Evolutionary conservation across 2,797 vertebrate species (phyloP), one percentile per base, ranked within the genome.

Genomic region (Siniperca obscura): DNA sequence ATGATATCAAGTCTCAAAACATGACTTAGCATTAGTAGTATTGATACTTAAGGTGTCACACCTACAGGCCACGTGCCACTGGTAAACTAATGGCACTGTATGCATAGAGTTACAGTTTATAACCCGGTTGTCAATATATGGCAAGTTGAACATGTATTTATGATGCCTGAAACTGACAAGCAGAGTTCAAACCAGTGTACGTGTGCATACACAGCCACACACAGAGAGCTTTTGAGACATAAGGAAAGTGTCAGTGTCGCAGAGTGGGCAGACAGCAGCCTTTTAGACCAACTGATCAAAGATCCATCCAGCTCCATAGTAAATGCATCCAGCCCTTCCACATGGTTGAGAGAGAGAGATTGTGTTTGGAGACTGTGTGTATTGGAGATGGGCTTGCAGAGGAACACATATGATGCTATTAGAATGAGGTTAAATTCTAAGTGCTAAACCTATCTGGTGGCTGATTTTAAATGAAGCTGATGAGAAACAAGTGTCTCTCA

Each of bases 251-350:
- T 30, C 81, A 65, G 72, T n/a, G 52, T 55, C 76, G 55, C 42
- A 64, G 73, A 70, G 80, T 66, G 42, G 61, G 83, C 73, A 62
- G 77, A 86, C 78, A 74, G 75, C 62, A 81, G 78, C 53, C 67
- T 79, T 78, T 85, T 62, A 67, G 73, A 53, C 12, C 22, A 27
- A n/a, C 78, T 73, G 67, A 88, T 86, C 84, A 90, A 86, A 86
- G 86, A 76, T 40, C 44, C 40, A 5, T 27, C 4, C 50, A 48
- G 57, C 72, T 61, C 27, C 42, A 44, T 65, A 55, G 68, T 68
- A 80, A 76, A 89, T 64, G 64, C 71, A 81, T 65, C 60, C 75
- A 65, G 38, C 73, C 77, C 25, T 17, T 66, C 69, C 36, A 36
- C 36, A 36, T 36, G 36, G 36, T 7, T 36, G n/a, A n/a, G 34